Base-by-base conservation (phyloP, 2,888 invertebrate species). In the Incurvaria masculella region DNA sequence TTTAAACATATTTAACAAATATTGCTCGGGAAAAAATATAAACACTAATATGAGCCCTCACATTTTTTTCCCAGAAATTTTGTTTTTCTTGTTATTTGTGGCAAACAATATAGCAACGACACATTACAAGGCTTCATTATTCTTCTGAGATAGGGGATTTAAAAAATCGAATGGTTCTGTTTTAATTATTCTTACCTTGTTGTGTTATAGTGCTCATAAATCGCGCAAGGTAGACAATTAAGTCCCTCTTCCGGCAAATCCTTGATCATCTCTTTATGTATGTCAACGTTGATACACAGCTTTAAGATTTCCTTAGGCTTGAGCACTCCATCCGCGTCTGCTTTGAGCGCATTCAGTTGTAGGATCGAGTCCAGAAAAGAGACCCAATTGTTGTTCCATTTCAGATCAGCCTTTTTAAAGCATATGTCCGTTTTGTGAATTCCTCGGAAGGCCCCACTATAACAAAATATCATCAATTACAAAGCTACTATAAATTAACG, bases 351-450 rank as follows among this genome's bases (percentile, higher is more conserved):
- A 45, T 83, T 79, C 49, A 90, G 80, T 68, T 94, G 94, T 14
- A 94, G 66, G 79, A 94, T 82, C 0, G 87, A 87, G 64, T 94
- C 94, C 57, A 94, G 75, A 56, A 91, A 86, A 2, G 88, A 82
- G 0, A 88, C 84, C 92, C 93, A 94, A 62, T 91, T 89, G 46
- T 82, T 81, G 18, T 79, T 75, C 90, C 91, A 92, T 33, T 64
- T 59, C 4, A 82, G 54, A 43, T 63, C 52, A 19, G 73, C 80
- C 39, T 61, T 56, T 1, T 61, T 64, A 6, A 68, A 49, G 1
- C 61, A 54, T 6, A 55, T 47, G 42, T 66, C 60, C 0, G 57
- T 52, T 10, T 53, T 54, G n/a, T 57, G 43, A 19, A 72, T 64
- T 48, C 62, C 63, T 46, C 56, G 56, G 44, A 69, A 70, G 2